A percentile compares a stretch with the other conserved stretches of the same genome.
phyloP scores from a whole-genome alignment of 35 echinoderm and acorn worm species.

The Ptychodera flava region DNA sequence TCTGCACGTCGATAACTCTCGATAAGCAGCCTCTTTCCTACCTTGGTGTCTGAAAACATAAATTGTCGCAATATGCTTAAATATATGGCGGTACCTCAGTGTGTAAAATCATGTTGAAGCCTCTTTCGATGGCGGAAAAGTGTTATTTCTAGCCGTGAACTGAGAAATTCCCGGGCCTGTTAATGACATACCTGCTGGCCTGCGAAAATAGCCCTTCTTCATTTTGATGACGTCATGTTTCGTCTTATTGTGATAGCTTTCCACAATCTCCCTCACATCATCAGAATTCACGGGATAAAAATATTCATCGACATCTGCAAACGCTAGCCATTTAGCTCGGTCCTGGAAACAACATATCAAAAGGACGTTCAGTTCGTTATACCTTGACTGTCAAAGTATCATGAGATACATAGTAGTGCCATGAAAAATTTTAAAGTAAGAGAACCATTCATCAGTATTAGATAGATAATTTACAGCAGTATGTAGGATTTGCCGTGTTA shows the following conservation, averaged over 20 bases:
- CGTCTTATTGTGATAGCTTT: not conserved
- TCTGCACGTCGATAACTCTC: not conserved
- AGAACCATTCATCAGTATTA: too few relatives aligned
- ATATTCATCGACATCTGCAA: not conserved
- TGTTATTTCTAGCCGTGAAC: not conserved
- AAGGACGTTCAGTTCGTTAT: not conserved
- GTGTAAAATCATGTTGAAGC: too few relatives aligned
- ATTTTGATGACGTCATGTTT: not conserved
- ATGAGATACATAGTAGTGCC: not conserved
- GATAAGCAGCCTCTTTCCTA: not conserved
- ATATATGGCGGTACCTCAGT: too few relatives aligned
- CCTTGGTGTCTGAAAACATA: too few relatives aligned
- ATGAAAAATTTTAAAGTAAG: too few relatives aligned
- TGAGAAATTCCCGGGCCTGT: not conserved
- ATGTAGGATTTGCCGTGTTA: too few relatives aligned
- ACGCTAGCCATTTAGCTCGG: not conserved
- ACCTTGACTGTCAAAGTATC: not conserved
- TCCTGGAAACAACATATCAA: not conserved
- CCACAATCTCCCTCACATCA: not conserved
- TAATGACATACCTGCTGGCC: not conserved
- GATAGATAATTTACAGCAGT: too few relatives aligned
- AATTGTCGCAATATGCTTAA: too few relatives aligned
- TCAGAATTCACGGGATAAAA: not conserved
- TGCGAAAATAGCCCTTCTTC: not conserved
- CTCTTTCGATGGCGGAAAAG: not conserved